A percentile compares a stretch with the other conserved stretches of the same genome.
These are phyloP conservation scores for Formica aserva DNA, from an alignment of 2,888 invertebrate species.

Conservation along the genomic window DNA sequence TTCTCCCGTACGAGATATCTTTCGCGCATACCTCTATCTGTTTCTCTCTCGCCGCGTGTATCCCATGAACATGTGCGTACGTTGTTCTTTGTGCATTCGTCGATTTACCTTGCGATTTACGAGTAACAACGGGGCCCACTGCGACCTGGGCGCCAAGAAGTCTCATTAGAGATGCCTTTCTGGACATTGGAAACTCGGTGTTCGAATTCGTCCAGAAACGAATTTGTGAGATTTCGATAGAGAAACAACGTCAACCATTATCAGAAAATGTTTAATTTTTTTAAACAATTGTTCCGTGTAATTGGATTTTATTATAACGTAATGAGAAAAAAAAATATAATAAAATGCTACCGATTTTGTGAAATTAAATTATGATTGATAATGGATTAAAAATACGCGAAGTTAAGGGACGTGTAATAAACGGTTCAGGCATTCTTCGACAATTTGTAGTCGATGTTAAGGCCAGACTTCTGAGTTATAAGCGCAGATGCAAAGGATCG, in stretches of 20 bases:
- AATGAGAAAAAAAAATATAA: background rate
- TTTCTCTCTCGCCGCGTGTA: conserved; percentile 49
- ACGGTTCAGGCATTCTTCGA: conserved; percentile 9
- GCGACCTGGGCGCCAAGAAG: conserved; percentile 77
- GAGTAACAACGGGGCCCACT: conserved; percentile 76
- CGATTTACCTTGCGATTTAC: conserved; percentile 73
- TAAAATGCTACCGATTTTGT: background rate
- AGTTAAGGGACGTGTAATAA: background rate
- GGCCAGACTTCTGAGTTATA: conserved; percentile 53
- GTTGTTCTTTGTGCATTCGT: background rate
- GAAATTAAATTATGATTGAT: conserved; percentile 1
- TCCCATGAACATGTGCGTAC: conserved; percentile 25
- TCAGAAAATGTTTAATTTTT: background rate
- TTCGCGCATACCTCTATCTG: conserved; percentile 48
- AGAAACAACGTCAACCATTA: background rate
- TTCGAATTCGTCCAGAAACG: background rate
- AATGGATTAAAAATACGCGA: background rate
- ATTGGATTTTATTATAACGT: background rate
- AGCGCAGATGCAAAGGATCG: conserved; percentile 56
- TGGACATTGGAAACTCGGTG: background rate
- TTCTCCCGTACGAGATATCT: conserved; percentile 31
- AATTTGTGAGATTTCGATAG: background rate
- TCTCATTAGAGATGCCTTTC: conserved; percentile 77
- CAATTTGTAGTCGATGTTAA: conserved; percentile 64
- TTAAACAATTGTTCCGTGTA: background rate